A percentile compares a stretch with the other conserved stretches of the same genome.
Evolutionary conservation across 2,888 invertebrate species (phyloP).

Genomic region (Hydrotaea diabolus): DNA sequence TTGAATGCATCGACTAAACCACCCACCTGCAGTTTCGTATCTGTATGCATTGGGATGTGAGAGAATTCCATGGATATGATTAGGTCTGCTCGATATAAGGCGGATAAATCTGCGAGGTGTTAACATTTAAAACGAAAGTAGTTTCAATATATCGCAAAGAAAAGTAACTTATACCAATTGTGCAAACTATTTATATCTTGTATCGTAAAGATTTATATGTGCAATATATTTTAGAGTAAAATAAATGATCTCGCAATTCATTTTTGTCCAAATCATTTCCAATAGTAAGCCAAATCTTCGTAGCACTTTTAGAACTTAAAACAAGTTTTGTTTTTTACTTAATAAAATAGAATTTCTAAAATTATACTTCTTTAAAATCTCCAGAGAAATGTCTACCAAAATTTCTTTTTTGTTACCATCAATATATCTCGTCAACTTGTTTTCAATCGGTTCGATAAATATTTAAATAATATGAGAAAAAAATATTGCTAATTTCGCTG

Average conservation of each 20-base stretch:
- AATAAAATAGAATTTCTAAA: background rate
- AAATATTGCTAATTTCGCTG: constrained; percentile 51
- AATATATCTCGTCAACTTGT: background rate
- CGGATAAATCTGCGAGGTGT: background rate
- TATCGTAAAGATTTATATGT: background rate
- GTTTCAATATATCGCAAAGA: background rate
- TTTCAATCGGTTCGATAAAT: background rate
- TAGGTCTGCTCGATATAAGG: background rate
- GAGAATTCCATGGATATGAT: background rate
- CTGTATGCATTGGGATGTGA: constrained; percentile 36
- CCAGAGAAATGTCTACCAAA: background rate
- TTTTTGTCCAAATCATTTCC: too few species aligned
- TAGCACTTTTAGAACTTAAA: background rate
- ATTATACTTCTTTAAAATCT: background rate
- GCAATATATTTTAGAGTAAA: background rate
- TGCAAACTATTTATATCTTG: too few species aligned
- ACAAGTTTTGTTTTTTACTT: background rate
- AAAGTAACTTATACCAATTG: background rate
- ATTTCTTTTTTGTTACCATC: background rate
- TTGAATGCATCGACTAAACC: constrained; percentile 13
- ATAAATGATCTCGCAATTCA: background rate
- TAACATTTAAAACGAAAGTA: background rate
- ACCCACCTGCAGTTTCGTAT: constrained; percentile 26
- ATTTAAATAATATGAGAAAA: constrained; percentile 6
- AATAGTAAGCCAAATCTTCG: too few species aligned